Evolutionary conservation across 2,888 invertebrate species (phyloP).

Genomic region (Melinopterus prodromus): DNA sequence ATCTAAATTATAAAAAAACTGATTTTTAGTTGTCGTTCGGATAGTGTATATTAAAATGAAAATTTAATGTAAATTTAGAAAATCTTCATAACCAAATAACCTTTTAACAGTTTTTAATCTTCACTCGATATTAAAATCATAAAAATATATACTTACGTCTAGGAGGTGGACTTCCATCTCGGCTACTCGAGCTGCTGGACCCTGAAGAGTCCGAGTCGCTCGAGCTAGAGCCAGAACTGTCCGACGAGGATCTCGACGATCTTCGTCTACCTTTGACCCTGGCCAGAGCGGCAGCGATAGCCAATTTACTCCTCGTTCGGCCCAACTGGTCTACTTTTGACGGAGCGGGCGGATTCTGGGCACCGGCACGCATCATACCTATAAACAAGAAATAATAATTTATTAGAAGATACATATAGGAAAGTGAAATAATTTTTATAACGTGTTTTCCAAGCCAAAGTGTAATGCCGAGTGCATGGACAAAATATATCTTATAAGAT

Average conservation of each 20-base stretch:
- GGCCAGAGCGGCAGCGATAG: slow-evolving; percentile 58
- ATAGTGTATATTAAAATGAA: too few relatives aligned
- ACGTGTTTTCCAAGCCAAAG: too few relatives aligned
- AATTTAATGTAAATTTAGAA: too few relatives aligned
- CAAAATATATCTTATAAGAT: too few relatives aligned
- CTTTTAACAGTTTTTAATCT: too few relatives aligned
- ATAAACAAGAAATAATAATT: slow-evolving; percentile 20
- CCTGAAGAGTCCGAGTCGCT: slow-evolving; percentile 68
- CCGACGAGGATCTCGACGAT: slow-evolving; percentile 63
- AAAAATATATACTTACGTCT: slow-evolving; percentile 16
- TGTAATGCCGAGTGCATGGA: too few relatives aligned
- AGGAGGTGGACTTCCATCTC: slow-evolving; percentile 61
- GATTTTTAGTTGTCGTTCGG: too few relatives aligned
- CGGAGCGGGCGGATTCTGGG: slow-evolving; percentile 69
- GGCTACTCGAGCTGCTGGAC: slow-evolving; percentile 63
- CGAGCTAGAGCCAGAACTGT: slow-evolving; percentile 65
- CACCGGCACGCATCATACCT: slow-evolving; percentile 63
- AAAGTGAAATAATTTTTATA: too few relatives aligned
- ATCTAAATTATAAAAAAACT: too few relatives aligned
- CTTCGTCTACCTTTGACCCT: slow-evolving; percentile 57
- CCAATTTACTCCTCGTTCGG: slow-evolving; percentile 56
- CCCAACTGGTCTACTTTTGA: slow-evolving; percentile 56
- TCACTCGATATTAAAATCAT: background rate
- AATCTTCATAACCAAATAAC: too few relatives aligned
- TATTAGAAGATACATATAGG: too few relatives aligned